phyloP scores from a whole-genome alignment of 2,113 vertebrate species.

The Zosterops lateralis region DNA sequence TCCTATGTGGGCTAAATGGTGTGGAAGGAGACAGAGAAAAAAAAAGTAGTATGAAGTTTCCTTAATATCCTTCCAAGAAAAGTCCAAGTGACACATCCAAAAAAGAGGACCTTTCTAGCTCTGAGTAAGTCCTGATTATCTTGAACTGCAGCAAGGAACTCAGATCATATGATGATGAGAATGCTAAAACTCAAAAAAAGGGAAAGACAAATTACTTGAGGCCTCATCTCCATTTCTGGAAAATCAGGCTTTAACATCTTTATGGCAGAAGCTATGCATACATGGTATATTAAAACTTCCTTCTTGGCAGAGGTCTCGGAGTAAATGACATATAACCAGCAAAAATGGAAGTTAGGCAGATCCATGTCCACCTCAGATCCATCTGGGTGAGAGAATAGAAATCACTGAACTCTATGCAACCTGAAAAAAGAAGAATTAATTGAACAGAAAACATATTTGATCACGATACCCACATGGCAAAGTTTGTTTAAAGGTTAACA shows the following conservation, averaged over 20 bases:
- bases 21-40: background rate
- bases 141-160: background rate
- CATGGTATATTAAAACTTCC: background rate
- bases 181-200: background rate
- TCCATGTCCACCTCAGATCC: background rate
- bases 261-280: background rate
- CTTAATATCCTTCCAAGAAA: background rate
- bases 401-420: background rate
- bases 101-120: background rate
- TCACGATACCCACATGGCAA: background rate
- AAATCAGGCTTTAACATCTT: background rate
- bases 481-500: background rate
- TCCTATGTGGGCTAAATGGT: background rate
- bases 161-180: background rate
- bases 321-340: background rate
- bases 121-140: background rate
- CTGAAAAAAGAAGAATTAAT: background rate
- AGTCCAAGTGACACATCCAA: background rate
- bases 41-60: background rate
- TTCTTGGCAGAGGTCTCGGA: background rate
- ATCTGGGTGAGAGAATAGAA: background rate
- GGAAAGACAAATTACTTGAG: background rate
- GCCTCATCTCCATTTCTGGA: background rate
- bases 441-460: background rate
- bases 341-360: background rate